Evolutionary conservation across 1,140 invertebrate species (phyloP), one percentile per base, ranked within the genome.

Genomic region (Amphibalanus amphitrite): DNA sequence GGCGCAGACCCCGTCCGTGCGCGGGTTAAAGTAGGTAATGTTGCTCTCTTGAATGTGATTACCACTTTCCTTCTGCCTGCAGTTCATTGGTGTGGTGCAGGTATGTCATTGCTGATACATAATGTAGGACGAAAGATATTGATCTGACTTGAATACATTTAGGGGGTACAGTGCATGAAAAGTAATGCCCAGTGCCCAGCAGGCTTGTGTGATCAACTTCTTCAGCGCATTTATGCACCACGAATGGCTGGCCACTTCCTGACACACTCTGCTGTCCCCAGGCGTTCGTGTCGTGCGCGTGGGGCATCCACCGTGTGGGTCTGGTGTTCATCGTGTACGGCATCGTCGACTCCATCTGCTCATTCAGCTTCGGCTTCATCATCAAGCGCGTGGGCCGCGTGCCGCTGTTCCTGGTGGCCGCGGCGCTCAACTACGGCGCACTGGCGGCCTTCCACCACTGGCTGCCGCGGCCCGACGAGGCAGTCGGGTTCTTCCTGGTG

Each of bases 311-410:
- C n/a, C n/a, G n/a, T n/a, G n/a, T n/a, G n/a, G 75, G 93, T 93
- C 30, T 92, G 79, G 92, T 97, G 20, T 93, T 97, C 89, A 95
- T 97, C 76, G 93, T 91, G 78, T 96, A 95, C 78, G 94, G 93
- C 3, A 89, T 92, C 0, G 90, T 91, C 0, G 93, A 96, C n/a
- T n/a, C n/a, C n/a, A n/a, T n/a, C n/a, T n/a, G n/a, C n/a, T n/a
- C n/a, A n/a, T n/a, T n/a, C n/a, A 80, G 90, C 3, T 96, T 95
- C 78, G 93, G 95, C 0, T 89, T 91, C 0, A 82, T 95, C 47
- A 94, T 97, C 86, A 95, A 95, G 78, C 91, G 89, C 78, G 88
- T 95, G 69, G 94, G 95, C 0, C 84, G 95, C 74, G 85, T 89
- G 71, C 91, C 93, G 0, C 88, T 97, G 78, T 89, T 92, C 40